These are phyloP conservation scores for Tadarida brasiliensis DNA, from an alignment of 2,797 vertebrate genomes.

Conservation along the genomic window DNA sequence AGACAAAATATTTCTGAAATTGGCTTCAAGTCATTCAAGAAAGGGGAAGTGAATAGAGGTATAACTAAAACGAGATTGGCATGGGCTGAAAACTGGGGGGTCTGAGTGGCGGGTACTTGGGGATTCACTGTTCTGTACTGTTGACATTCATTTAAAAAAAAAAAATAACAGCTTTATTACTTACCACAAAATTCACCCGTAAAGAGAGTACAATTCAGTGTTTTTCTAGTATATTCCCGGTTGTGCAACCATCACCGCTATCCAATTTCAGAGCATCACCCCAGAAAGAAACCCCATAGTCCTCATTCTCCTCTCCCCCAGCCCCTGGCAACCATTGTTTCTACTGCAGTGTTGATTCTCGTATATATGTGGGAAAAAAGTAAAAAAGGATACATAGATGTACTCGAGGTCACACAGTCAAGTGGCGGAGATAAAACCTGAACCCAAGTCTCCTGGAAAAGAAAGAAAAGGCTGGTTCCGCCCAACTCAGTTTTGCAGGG, in stretches of 20 bases:
- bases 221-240: neutral
- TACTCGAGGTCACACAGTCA: neutral
- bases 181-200: neutral
- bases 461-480: neutral
- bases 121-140: neutral
- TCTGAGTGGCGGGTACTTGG: neutral
- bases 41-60: neutral
- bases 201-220: neutral
- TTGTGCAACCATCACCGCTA: neutral
- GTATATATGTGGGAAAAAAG: neutral
- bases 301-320: neutral
- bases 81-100: neutral
- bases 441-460: neutral
- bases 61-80: neutral
- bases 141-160: neutral
- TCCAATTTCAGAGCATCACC: neutral
- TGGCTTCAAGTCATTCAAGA: neutral
- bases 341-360: neutral
- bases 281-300: neutral
- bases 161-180: neutral
- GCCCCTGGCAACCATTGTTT: neutral
- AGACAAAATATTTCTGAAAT: neutral
- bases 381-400: neutral
- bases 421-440: neutral
- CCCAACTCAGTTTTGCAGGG: fast-evolving